Evolutionary conservation across 2,113 vertebrate genomes (phyloP).

Genomic region (Sapajus apella): DNA sequence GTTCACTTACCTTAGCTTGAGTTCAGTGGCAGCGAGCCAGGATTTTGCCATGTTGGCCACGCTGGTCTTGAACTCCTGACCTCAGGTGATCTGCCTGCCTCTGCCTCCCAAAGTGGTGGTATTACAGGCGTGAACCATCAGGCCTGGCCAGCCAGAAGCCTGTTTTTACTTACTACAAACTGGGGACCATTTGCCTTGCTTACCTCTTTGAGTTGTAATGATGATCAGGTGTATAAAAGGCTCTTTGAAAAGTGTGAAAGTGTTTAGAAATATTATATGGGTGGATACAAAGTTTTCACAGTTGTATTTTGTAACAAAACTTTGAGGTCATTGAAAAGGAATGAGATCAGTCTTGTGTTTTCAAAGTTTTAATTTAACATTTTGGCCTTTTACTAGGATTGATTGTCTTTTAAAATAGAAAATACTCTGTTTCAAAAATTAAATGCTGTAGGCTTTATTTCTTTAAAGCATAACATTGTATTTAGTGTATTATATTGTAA

Average conservation of each 20-base stretch:
- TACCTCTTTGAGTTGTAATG: conserved; percentile 10
- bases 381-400: conserved; percentile 4
- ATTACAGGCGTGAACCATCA: too few relatives aligned
- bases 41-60: too few relatives aligned
- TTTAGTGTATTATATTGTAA: background rate
- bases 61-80: too few relatives aligned
- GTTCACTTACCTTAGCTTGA: too few relatives aligned
- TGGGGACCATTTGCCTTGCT: background rate
- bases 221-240: background rate
- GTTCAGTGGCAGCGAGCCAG: too few relatives aligned
- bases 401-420: conserved; percentile 22
- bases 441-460: conserved; percentile 9
- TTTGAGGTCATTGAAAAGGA: background rate
- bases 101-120: too few relatives aligned
- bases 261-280: conserved; percentile 8
- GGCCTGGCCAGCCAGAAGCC: background rate
- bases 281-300: background rate
- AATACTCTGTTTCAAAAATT: conserved; percentile 48
- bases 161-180: background rate
- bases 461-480: background rate
- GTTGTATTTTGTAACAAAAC: background rate
- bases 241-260: background rate
- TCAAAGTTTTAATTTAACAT: background rate
- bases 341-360: background rate
- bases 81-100: too few relatives aligned